Base-by-base conservation (phyloP, 1,140 invertebrate genomes). In the Scylla paramamosain region DNA sequence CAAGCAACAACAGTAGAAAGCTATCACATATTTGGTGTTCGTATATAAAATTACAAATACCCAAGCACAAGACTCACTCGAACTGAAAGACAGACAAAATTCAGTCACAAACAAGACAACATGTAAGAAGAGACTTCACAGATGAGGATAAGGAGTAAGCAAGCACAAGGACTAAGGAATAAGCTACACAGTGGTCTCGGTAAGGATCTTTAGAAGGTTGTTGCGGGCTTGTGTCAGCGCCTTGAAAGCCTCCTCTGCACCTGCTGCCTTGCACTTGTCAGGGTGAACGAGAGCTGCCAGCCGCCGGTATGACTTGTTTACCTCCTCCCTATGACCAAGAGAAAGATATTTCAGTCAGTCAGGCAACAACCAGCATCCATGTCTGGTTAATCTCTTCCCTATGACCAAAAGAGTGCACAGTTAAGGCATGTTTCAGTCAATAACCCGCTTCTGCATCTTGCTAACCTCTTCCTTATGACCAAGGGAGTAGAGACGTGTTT, bases 161-260 rank as follows among this genome's bases (percentile, higher is more conserved):
- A 59, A 12, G 12, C 52, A 59, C 52, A 59, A 59, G 52, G 52
- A 59, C 12, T 20, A 59, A 59, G 52, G 52, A 20, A 59, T 59
- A 20, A 29, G 31, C 83, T 95, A 96, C 46, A 96, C 96, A 52
- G 96, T 96, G 29, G 96, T 96, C 91, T 96, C 96, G 8, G 95
- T 93, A 31, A 96, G 39, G 16, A 94, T 82, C 31, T 94, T 95
- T 25, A 96, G 94, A 25, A 96, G 94, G 52, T 96, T 96, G 29
- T 93, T 93, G 48, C 95, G 92, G 28, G 96, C 96, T 39, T 96
- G 95, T 82, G 95, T 96, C 10, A 97, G 96, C 2, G 97, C 96
- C 96, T 97, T 97, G 96, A 97, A 97, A 4, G 97, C 97, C 82
- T 97, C 97, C 95, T 97, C 97, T 95, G 97, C 97, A 8, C 97